Base-by-base conservation (phyloP, 2,113 vertebrate species). In the Callaeas wilsoni region DNA sequence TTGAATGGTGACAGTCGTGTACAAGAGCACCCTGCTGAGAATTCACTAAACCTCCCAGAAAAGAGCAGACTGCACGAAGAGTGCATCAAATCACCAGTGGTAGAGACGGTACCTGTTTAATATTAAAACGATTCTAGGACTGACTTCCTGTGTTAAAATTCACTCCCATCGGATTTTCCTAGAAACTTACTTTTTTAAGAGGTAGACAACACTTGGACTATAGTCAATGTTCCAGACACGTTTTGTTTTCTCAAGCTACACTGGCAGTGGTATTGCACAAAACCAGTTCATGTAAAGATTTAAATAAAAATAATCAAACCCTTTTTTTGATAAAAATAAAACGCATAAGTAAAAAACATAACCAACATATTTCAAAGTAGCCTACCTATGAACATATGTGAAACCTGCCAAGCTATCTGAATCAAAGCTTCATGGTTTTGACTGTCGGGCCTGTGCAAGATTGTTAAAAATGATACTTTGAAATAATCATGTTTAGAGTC, bases 51-150 rank as follows among this genome's bases (percentile, higher is more conserved):
- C 96, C 98, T 99, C 68, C 97, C 99, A 65, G 99, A 99, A 91
- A 98, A 98, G 91, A 98, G 97, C 94, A 98, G 98, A 97, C 97
- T 99, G 97, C 98, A 98, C 15, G 99, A 98, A 75, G 98, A 98
- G 92, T 98, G 98, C 91, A 99, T 99, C 97, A 99, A 98, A 90
- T 98, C 99, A 33, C 98, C 99, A 53, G 98, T 99, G 97, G 98
- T 99, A 76, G 99, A 99, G 95, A 98, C 98, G 2, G 98, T 99
- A 96, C 99, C 99, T 78, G 98, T 99, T 97, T 99, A 99, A 98
- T 83, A 92, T 41, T 62, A 73, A 89, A 87, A 44, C 92, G 93
- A 94, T 96, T 89, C 81, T 92, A 91, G 93, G 92, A 96, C 93
- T 91, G 87, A 67, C 87, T 95, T 87, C 71, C 94, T 96, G 50